These are phyloP conservation scores for Metaphire vulgaris DNA, from an alignment of 1,140 invertebrate genomes.

Conservation along the genomic window DNA sequence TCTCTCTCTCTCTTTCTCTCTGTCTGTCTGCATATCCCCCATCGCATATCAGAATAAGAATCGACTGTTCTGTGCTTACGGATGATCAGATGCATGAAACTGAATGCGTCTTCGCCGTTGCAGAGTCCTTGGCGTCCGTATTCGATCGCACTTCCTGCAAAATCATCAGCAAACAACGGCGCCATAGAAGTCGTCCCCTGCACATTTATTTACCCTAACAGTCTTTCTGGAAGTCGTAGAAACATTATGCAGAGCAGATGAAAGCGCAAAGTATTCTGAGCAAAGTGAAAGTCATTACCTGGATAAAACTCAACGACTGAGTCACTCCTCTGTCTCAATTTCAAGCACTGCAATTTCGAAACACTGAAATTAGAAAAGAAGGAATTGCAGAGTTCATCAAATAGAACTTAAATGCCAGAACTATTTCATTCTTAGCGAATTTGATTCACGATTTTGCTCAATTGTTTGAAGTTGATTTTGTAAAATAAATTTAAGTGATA, in stretches of 20 bases:
- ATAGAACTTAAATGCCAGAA: no score
- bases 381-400: no score
- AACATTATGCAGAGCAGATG: not conserved
- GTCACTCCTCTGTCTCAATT: not conserved
- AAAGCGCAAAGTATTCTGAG: no score
- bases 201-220: not conserved
- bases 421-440: no score
- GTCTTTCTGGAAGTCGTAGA: not conserved
- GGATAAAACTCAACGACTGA: not conserved
- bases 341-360: not conserved
- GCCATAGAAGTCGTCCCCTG: not conserved
- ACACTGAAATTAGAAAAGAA: not conserved
- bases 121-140: not conserved
- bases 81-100: not conserved
- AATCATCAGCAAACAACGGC: not conserved
- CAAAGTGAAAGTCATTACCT: no score
- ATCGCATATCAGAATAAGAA: not conserved
- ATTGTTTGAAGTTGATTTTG: not conserved
- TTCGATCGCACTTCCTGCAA: not conserved
- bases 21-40: not conserved
- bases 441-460: no score
- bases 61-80: no score
- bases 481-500: not conserved
- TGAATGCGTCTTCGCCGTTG: not conserved
- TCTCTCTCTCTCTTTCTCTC: not conserved